A percentile compares a stretch with the other conserved stretches of the same genome.
Conservation (phyloP, 2,797 vertebrate species). For the Schizopygopsis malacanthus region DNA sequence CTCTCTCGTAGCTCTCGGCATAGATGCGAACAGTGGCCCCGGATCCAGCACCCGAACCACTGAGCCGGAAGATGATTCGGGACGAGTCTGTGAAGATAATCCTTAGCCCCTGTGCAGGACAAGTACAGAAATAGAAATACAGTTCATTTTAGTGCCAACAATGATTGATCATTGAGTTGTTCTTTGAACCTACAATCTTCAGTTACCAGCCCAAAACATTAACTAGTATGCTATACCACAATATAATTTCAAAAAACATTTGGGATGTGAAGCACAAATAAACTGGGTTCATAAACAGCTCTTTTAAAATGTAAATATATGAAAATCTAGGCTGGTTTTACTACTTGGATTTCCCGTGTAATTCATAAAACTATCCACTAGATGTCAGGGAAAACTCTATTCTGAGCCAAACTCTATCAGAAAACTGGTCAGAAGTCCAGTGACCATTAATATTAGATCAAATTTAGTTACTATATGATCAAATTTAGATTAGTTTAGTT, state of each 20-base stretch:
- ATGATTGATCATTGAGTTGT: background rate
- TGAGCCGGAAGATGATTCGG: slow-evolving; percentile 93
- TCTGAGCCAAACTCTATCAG: background rate
- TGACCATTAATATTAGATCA: background rate
- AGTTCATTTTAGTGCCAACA: background rate
- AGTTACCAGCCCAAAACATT: background rate
- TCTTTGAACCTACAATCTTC: background rate
- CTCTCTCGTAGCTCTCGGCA: slow-evolving; percentile 94
- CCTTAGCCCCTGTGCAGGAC: slow-evolving; percentile 84
- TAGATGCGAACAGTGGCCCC: slow-evolving; percentile 92
- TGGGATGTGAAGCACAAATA: background rate
- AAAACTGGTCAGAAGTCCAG: background rate
- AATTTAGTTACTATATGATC: background rate
- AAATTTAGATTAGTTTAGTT: background rate
- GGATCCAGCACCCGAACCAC: slow-evolving; percentile 87
- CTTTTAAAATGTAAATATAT: background rate
- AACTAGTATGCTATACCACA: background rate
- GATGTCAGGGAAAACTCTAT: slow-evolving; percentile 65
- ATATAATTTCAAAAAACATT: background rate
- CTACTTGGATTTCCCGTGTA: slow-evolving; percentile 28
- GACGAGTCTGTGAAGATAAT: slow-evolving; percentile 90
- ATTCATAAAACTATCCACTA: slow-evolving; percentile 64
- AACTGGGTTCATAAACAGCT: background rate
- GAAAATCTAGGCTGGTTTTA: background rate
- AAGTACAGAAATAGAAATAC: background rate